Conservation (phyloP, 2,113 vertebrate species). For the Aptenodytes patagonicus region DNA sequence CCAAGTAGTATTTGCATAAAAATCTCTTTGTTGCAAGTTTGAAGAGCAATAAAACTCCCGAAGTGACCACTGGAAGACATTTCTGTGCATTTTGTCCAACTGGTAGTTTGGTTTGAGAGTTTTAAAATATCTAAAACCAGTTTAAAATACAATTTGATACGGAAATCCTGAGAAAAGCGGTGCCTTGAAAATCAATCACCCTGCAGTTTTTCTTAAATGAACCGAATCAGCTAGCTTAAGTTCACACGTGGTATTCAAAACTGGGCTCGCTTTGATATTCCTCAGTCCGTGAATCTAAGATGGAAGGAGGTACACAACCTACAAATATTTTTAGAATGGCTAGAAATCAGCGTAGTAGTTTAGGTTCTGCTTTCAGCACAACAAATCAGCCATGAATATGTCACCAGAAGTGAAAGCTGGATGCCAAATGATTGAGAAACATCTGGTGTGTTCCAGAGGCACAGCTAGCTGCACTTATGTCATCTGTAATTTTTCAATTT, state of each 20-base stretch:
- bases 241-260: not conserved
- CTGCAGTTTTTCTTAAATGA: not conserved
- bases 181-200: not conserved
- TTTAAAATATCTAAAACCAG: not conserved
- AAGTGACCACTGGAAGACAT: not conserved
- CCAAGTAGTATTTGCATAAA: not conserved
- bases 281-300: not conserved
- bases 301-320: not conserved
- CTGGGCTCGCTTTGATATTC: not conserved
- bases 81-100: not conserved
- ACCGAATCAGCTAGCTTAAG: not conserved
- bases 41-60: not conserved
- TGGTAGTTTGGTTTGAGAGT: not conserved
- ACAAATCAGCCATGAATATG: not conserved
- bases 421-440: slow-evolving; percentile 2
- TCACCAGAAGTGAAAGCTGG: slow-evolving; percentile 3
- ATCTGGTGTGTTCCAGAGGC: not conserved
- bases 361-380: not conserved
- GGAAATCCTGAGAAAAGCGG: not conserved
- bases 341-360: not conserved
- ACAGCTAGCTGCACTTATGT: not conserved
- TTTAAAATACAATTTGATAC: not conserved
- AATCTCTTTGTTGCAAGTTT: not conserved
- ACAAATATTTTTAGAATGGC: not conserved
- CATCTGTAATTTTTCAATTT: slow-evolving; percentile 19